Base-by-base conservation (phyloP, 2,797 vertebrate genomes). In the Borostomias antarcticus region DNA sequence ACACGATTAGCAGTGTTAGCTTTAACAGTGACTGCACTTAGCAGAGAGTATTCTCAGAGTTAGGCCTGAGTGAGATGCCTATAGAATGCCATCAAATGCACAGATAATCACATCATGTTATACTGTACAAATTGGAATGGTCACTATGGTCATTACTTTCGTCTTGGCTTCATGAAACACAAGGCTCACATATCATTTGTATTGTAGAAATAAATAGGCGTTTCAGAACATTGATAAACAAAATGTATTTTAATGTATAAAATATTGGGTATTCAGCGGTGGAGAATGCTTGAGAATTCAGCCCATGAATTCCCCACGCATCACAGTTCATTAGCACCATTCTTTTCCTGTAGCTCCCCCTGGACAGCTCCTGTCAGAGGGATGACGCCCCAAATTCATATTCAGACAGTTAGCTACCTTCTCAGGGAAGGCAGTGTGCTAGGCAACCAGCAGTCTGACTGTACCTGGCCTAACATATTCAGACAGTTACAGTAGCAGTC, bases 361-460 rank as follows among this genome's bases (percentile, higher is more conserved):
- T 74, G 77, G 74, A 75, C 69, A 73, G 53, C 47, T 43, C 57
- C 57, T 69, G 73, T 69, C 64, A 58, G 70, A 35, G 53, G 71
- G 70, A 79, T 75, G 73, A 57, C 58, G 53, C 72, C 32, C 69
- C 5, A 51, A 52, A 77, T 78, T 73, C 73, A 80, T 78, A 79
- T 78, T 82, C 68, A 77, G 77, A 64, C 48, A 60, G 61, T 74
- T n/a, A n/a, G n/a, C n/a, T 61, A 66, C 54, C 65, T 68, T 60
- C 64, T 54, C 28, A 57, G 65, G 48, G 58, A 64, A 57, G 58
- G 58, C 64, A 62, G 58, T 70, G 25, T 9, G 50, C 23, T 5
- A 17, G 13, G 8, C 4, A 45, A 17, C n/a, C 40, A n/a, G 7
- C 15, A 33, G 19, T 17, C 54, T 57, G 10, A 57, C 54, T 32